These are phyloP conservation scores for Motacilla alba DNA, from an alignment of 2,113 vertebrate species.

Conservation along the genomic window DNA sequence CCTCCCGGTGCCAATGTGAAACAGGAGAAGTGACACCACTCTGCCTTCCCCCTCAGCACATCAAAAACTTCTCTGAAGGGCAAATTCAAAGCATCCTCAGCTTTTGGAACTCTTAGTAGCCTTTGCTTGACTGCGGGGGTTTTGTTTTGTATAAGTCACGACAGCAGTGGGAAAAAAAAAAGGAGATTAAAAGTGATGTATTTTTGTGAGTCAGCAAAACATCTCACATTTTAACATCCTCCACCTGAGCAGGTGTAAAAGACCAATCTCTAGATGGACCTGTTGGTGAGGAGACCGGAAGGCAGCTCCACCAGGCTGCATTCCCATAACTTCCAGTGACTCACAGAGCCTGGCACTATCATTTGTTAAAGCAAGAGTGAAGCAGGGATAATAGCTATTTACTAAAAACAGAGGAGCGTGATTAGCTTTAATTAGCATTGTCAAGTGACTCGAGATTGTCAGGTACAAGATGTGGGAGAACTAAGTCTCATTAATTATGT, in stretches of 20 bases:
- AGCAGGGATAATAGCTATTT: constrained; percentile 63
- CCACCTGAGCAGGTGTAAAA: background rate
- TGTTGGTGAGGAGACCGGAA: background rate
- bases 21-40: constrained; percentile 24
- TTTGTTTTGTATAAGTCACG: background rate
- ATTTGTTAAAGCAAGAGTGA: constrained; percentile 63
- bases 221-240: background rate
- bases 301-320: background rate
- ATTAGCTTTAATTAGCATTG: constrained; percentile 60
- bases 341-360: constrained; percentile 1
- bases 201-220: background rate
- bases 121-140: accelerated
- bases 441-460: constrained; percentile 50
- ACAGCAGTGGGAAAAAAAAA: accelerated
- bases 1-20: background rate
- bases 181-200: accelerated
- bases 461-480: constrained; percentile 54
- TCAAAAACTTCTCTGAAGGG: constrained; percentile 10
- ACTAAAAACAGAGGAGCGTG: constrained; percentile 49
- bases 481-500: constrained; percentile 56
- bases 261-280: accelerated
- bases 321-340: constrained; percentile 1
- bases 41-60: background rate
- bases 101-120: background rate
- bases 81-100: constrained; percentile 8